phyloP scores from a whole-genome alignment of 2,113 vertebrate genomes.

The Galbula dea region DNA sequence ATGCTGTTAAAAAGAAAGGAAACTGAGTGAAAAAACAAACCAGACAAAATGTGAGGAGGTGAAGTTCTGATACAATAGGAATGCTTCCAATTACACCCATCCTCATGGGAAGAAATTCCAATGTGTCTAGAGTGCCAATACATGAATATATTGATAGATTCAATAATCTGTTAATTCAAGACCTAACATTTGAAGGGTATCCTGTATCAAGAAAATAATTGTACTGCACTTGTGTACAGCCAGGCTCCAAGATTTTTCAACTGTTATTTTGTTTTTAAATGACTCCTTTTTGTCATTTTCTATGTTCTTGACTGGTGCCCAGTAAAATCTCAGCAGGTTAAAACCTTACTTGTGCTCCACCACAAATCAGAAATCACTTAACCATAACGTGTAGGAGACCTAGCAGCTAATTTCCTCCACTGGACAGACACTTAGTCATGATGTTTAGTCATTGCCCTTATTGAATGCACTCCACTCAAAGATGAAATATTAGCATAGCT shows the following conservation, averaged over 20 bases:
- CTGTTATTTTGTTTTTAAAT: background rate
- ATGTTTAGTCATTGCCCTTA: constrained; percentile 45
- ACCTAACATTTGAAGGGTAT: constrained; percentile 25
- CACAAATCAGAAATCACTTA: constrained; percentile 38
- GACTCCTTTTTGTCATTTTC: background rate
- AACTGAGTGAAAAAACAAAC: background rate
- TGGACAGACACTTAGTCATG: constrained; percentile 43
- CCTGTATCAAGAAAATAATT: background rate
- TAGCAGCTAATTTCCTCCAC: constrained; percentile 14
- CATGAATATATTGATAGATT: background rate
- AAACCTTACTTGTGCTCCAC: constrained; percentile 37
- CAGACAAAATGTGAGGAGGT: background rate
- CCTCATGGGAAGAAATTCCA: constrained; percentile 33
- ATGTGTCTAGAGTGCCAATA: background rate
- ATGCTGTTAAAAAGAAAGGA: background rate
- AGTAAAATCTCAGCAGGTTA: constrained; percentile 30
- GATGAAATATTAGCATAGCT: background rate
- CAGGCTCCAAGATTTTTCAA: background rate
- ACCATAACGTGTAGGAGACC: background rate
- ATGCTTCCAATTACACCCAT: constrained; percentile 40
- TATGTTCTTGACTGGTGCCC: background rate
- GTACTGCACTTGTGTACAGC: background rate
- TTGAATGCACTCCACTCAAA: background rate
- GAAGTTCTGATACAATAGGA: constrained; percentile 20
- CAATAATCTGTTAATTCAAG: constrained; percentile 18